Evolutionary conservation across 1,140 invertebrate species (phyloP).

Genomic region (Papilio machaon): DNA sequence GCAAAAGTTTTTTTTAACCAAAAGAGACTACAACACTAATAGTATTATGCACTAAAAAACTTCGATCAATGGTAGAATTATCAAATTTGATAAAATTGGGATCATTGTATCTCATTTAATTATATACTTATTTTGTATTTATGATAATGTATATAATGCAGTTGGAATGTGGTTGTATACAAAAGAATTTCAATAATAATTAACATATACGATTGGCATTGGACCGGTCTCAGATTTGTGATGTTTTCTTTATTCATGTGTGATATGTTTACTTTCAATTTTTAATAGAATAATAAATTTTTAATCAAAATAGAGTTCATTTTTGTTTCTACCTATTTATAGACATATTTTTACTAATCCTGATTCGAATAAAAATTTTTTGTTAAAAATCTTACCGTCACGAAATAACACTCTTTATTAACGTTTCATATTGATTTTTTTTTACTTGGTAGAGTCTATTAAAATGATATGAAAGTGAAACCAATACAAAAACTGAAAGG

Average conservation of each 20-base stretch:
- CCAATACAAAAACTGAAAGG: not conserved
- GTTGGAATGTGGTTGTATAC: constrained; percentile 14
- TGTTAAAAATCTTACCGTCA: too few relatives aligned
- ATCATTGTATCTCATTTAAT: not conserved
- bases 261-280: constrained; percentile 5
- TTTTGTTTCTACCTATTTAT: not conserved
- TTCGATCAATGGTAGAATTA: not conserved
- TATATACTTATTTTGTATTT: constrained; percentile 13
- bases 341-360: not conserved
- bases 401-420: not conserved
- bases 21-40: not conserved
- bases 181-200: constrained; percentile 26
- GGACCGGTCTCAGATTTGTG: not conserved
- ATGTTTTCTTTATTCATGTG: constrained; percentile 2
- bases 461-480: not conserved
- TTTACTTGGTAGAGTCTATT: not conserved
- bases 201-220: constrained; percentile 22
- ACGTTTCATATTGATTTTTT: not conserved
- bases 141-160: constrained; percentile 24
- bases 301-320: not conserved
- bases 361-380: not conserved
- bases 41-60: not conserved
- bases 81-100: not conserved
- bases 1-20: not conserved
- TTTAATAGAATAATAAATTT: not conserved